Percentiles rank a stretch among this genome's conserved stretches.
phyloP scores from a whole-genome alignment of 2,797 vertebrate genomes.

The Anguilla megastoma region DNA sequence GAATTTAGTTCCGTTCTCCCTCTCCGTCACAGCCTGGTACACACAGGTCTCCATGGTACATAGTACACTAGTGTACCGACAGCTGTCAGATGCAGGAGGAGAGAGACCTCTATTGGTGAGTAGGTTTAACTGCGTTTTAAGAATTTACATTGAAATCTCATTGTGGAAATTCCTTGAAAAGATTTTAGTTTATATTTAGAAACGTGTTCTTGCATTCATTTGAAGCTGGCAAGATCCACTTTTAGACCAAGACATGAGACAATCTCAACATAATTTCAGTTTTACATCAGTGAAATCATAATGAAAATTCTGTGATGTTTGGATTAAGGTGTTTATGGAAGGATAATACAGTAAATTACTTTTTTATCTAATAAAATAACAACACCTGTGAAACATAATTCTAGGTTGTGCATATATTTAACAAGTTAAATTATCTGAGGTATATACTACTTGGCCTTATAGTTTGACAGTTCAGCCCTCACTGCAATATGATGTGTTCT shows the following conservation, averaged over 20 bases:
- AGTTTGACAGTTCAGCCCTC: neutral
- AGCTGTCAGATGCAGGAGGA: slow-evolving; percentile 28
- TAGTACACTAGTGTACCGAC: neutral
- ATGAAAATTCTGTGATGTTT: neutral
- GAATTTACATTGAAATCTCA: neutral
- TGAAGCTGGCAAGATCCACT: neutral
- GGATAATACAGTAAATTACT: neutral
- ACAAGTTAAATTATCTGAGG: neutral
- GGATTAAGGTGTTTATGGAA: neutral
- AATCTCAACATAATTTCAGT: neutral
- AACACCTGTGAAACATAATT: neutral
- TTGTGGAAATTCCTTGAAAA: neutral
- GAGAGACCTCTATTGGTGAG: slow-evolving; percentile 35
- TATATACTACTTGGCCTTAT: neutral
- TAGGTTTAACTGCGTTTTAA: neutral
- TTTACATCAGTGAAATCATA: neutral
- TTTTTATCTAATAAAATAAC: neutral
- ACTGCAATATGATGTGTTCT: neutral
- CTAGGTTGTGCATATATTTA: neutral
- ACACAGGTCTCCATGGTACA: neutral
- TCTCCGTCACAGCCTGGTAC: slow-evolving; percentile 17
- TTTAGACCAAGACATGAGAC: neutral
- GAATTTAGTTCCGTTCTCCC: neutral
- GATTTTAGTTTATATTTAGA: neutral
- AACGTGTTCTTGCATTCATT: neutral